A percentile compares a stretch with the other conserved stretches of the same genome.
Conservation (phyloP, 2,888 invertebrate genomes). For the Augochlorella aurata region DNA sequence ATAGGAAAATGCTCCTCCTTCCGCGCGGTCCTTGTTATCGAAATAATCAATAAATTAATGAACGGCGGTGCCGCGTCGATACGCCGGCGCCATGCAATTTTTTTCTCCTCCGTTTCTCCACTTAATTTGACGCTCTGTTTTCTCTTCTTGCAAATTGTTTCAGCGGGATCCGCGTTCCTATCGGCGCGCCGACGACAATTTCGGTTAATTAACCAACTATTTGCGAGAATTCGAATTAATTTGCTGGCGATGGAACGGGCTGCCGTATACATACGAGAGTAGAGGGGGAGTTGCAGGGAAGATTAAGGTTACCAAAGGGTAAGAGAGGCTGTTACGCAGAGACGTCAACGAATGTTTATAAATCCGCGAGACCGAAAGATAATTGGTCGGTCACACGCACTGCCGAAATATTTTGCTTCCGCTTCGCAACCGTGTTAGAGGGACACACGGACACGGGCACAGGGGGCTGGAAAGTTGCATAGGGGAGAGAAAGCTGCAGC, state of each 20-base stretch:
- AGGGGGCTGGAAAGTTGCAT: not conserved
- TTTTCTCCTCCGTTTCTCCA: not conserved
- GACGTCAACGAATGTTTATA: constrained; percentile 38
- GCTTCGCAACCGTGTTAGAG: constrained; percentile 22
- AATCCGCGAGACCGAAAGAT: constrained; percentile 23
- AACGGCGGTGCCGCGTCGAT: not conserved
- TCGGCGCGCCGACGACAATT: constrained; percentile 21
- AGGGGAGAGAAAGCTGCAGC: not conserved
- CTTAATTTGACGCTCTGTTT: not conserved
- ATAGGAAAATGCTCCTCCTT: constrained; percentile 12
- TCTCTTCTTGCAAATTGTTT: constrained; percentile 1
- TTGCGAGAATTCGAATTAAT: constrained; percentile 54
- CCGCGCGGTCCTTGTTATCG: not conserved
- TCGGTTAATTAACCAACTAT: constrained; percentile 61
- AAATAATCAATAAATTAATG: constrained; percentile 31
- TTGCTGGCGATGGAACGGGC: constrained; percentile 8
- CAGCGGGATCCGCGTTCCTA: not conserved
- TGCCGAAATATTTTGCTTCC: constrained; percentile 32
- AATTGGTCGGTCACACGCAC: not conserved
- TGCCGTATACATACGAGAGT: not conserved
- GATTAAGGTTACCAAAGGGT: not conserved
- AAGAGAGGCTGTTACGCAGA: not conserved
- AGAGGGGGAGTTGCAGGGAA: not conserved
- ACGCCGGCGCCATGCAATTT: not conserved
- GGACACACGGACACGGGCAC: not conserved